A percentile compares a stretch with the other conserved stretches of the same genome.
These are phyloP conservation scores for Aurelia sp. DNA, from an alignment of 30 jellyfish, hydroid and myxozoan species.

Conservation along the genomic window DNA sequence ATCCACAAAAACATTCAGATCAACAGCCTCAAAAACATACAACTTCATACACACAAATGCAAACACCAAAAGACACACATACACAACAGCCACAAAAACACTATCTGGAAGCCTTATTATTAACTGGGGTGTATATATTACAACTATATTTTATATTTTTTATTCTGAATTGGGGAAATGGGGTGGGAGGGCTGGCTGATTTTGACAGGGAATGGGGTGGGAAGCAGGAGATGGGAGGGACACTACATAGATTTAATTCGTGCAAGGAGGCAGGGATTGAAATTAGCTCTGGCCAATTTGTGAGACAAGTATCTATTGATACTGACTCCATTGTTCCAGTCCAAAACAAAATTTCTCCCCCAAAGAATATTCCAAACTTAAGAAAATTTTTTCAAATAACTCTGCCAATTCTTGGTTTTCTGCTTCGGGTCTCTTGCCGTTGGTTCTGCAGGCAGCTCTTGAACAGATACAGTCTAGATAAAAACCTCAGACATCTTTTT, in stretches of 20 bases:
- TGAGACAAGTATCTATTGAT: constrained; percentile 19
- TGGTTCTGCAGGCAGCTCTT: constrained; percentile 20
- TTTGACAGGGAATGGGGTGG: constrained; percentile 35
- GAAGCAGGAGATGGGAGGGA: constrained; percentile 15
- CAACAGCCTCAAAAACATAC: not conserved
- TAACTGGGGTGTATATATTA: not conserved
- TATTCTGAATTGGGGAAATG: not conserved
- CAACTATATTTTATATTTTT: not conserved
- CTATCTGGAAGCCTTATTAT: constrained; percentile 1
- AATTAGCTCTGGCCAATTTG: constrained; percentile 27
- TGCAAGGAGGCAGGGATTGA: constrained; percentile 33
- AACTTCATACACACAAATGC: not conserved
- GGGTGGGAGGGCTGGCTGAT: constrained; percentile 28
- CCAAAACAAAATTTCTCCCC: constrained; percentile 21
- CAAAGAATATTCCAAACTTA: constrained; percentile 1
- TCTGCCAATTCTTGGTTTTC: constrained; percentile 6
- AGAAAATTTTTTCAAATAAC: not conserved
- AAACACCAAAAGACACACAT: not conserved
- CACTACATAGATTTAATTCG: not conserved
- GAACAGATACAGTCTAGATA: constrained; percentile 7
- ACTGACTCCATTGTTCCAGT: constrained; percentile 12
- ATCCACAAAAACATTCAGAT: not conserved
- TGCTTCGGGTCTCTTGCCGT: constrained; percentile 23
- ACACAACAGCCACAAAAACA: not conserved
- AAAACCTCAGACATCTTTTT: not conserved